Evolutionary conservation across 2,113 vertebrate species (phyloP).

Genomic region (Trogon melanurus): DNA sequence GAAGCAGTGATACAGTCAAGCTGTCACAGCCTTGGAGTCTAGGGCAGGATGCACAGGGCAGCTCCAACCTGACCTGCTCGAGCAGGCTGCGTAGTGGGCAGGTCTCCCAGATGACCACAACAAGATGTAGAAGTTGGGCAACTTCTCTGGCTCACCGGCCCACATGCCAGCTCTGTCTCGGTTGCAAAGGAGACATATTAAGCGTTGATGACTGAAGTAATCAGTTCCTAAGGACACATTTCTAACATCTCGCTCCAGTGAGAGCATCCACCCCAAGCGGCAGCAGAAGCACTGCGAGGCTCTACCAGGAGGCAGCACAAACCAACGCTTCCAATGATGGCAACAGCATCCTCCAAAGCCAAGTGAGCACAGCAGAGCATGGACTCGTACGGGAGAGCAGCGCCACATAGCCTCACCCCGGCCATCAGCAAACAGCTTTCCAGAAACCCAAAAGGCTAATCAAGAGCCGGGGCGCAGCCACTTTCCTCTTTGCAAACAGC

Average conservation of each 20-base stretch:
- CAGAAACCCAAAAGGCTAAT: accelerated
- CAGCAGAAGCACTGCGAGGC: neutral
- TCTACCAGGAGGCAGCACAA: neutral
- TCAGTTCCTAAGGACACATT: accelerated
- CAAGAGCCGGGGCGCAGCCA: neutral
- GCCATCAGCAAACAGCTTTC: neutral
- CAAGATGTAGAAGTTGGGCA: accelerated
- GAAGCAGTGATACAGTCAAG: accelerated
- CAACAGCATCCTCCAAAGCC: neutral
- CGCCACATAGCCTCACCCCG: accelerated
- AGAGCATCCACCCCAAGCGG: neutral
- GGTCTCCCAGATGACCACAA: neutral
- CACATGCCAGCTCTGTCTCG: accelerated
- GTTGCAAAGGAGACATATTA: accelerated
- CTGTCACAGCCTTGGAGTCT: accelerated
- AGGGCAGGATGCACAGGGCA: neutral
- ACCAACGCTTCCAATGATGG: accelerated
- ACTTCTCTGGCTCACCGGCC: neutral
- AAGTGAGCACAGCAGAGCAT: accelerated
- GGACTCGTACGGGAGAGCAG: accelerated
- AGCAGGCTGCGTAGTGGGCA: neutral
- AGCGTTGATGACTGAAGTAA: neutral
- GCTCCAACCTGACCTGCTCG: accelerated
- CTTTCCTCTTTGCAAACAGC: neutral
- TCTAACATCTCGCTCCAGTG: neutral